phyloP scores from a whole-genome alignment of 2,113 vertebrate species.

The Tetrax tetrax region DNA sequence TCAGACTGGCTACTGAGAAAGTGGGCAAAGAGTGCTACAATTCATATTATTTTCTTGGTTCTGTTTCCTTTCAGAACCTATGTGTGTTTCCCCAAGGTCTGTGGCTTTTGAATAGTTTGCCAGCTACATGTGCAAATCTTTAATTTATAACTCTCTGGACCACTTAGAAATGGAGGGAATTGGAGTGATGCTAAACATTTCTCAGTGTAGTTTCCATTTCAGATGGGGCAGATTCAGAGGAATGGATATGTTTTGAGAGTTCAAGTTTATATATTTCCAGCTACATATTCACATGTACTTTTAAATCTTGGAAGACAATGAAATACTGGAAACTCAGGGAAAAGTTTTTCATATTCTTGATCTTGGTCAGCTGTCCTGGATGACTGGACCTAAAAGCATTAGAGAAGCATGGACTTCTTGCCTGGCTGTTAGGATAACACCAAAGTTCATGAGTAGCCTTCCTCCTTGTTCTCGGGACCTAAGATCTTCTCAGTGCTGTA shows the following conservation, averaged over 20 bases:
- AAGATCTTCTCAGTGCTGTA: not conserved
- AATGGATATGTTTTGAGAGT: not conserved
- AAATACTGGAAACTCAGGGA: not conserved
- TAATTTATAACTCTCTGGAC: not conserved
- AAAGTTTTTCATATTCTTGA: not conserved
- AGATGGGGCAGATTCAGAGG: not conserved
- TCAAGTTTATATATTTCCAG: not conserved
- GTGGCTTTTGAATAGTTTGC: conserved; percentile 15
- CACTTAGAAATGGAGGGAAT: conserved; percentile 17
- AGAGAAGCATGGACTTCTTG: not conserved
- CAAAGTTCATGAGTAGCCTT: not conserved
- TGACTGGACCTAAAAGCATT: not conserved
- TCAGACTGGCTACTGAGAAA: not conserved
- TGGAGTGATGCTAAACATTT: not conserved
- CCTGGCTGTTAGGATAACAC: not conserved
- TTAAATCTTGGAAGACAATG: not conserved
- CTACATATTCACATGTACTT: not conserved
- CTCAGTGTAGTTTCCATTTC: conserved; percentile 18
- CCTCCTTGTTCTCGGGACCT: not conserved
- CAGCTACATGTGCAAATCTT: not conserved
- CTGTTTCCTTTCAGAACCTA: not conserved
- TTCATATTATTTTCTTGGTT: not conserved
- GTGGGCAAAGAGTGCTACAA: not conserved
- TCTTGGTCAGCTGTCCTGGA: not conserved
- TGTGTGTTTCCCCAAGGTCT: not conserved